These are phyloP conservation scores for Istiophorus platypterus DNA, from an alignment of 2,113 vertebrate genomes.

Conservation along the genomic window DNA sequence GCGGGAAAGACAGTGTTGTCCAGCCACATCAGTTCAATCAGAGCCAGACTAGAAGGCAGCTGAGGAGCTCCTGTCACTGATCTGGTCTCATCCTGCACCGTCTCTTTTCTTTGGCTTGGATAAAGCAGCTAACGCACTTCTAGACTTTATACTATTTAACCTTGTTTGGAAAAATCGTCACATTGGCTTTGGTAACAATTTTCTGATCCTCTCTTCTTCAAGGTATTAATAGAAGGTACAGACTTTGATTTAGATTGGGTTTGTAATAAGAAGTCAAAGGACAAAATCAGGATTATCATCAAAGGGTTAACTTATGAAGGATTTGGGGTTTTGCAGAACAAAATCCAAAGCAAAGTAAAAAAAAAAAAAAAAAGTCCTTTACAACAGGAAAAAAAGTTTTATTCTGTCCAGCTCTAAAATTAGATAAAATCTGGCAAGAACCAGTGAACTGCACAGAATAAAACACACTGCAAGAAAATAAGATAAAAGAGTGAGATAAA, in stretches of 20 bases:
- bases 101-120: not conserved
- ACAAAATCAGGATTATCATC: too few species aligned
- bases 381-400: too few species aligned
- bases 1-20: not conserved
- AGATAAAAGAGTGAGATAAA: too few species aligned
- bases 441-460: too few species aligned
- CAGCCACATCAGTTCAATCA: constrained; percentile 1
- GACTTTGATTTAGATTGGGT: not conserved
- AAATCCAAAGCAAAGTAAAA: too few species aligned
- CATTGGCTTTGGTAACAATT: not conserved
- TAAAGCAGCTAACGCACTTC: not conserved
- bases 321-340: too few species aligned
- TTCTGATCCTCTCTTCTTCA: not conserved
- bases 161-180: not conserved
- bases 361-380: too few species aligned
- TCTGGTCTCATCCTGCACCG: not conserved
- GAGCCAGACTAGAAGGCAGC: not conserved
- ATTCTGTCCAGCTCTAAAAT: too few species aligned
- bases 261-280: too few species aligned
- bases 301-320: too few species aligned
- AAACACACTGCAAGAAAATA: too few species aligned
- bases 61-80: not conserved
- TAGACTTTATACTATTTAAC: not conserved
- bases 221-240: not conserved
- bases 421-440: too few species aligned